These are phyloP conservation scores for Drosophila meridiana DNA, from an alignment of 2,888 invertebrate genomes.

Conservation along the genomic window DNA sequence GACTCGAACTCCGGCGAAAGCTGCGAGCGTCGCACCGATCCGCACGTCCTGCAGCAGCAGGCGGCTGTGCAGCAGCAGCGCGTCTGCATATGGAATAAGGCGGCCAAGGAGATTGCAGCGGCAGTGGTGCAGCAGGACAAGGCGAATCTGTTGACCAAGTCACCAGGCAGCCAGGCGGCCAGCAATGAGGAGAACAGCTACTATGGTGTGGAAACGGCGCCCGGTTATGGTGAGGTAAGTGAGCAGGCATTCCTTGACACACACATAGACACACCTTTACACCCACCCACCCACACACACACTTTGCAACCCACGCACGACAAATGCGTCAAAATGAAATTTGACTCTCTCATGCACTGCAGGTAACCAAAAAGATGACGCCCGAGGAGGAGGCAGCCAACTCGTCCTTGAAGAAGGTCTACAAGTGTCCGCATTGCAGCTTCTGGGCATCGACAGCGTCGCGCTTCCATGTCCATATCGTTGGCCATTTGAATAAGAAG, in stretches of 20 bases:
- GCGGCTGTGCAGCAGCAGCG: constrained; percentile 87
- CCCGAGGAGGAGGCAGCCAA: constrained; percentile 88
- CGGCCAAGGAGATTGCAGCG: constrained; percentile 84
- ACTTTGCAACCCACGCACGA: constrained; percentile 42
- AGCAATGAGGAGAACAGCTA: constrained; percentile 85
- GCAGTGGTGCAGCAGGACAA: constrained; percentile 58
- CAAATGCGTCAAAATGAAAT: constrained; percentile 83
- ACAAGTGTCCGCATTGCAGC: constrained; percentile 96
- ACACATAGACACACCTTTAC: not conserved
- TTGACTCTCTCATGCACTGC: constrained; percentile 84
- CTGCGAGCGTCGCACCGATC: constrained; percentile 74
- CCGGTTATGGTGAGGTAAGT: constrained; percentile 86
- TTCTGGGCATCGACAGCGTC: constrained; percentile 97
- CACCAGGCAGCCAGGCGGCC: constrained; percentile 53
- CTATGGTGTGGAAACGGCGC: constrained; percentile 86
- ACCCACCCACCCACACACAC: constrained; percentile 1
- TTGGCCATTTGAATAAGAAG: constrained; percentile 95
- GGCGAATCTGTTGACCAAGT: constrained; percentile 45
- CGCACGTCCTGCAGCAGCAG: constrained; percentile 83
- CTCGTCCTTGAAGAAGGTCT: constrained; percentile 91
- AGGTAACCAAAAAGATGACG: constrained; percentile 87
- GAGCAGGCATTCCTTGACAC: not conserved
- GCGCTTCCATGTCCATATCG: constrained; percentile 96
- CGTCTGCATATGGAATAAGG: constrained; percentile 93
- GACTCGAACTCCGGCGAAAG: constrained; percentile 84